phyloP scores from a whole-genome alignment of 2,113 vertebrate genomes.

The Conger conger region DNA sequence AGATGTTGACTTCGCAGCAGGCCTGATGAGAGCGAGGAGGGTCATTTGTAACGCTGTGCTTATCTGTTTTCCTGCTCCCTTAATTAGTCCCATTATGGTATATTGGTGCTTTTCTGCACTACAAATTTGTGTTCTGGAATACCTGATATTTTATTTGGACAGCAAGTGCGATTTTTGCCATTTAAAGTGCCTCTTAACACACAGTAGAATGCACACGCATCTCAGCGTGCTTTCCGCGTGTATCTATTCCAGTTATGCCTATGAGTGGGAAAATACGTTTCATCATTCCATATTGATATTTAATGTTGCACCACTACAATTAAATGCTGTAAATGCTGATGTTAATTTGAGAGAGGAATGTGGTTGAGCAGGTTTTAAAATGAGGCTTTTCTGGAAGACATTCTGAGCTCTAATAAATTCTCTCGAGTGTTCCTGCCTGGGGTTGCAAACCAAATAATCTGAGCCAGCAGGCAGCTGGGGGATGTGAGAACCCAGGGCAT shows the following conservation, averaged over 20 bases:
- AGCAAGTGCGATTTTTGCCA: background rate
- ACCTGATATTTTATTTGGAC: background rate
- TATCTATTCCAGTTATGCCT: background rate
- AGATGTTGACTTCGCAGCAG: background rate
- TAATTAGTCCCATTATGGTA: slow-evolving; percentile 6
- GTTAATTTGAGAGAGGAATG: background rate
- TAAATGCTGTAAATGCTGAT: background rate
- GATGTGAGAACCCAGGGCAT: background rate
- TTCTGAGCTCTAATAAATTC: background rate
- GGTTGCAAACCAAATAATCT: background rate
- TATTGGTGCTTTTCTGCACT: background rate
- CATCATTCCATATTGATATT: background rate
- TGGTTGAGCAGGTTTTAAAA: background rate
- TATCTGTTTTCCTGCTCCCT: background rate
- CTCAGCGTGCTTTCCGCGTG: background rate
- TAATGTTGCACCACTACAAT: background rate
- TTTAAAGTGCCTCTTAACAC: background rate
- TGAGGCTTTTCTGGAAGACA: background rate
- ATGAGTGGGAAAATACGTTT: background rate
- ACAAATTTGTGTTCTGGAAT: background rate
- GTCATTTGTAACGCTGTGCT: background rate
- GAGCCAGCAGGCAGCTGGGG: background rate
- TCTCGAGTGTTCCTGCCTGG: background rate
- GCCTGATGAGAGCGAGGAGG: background rate
- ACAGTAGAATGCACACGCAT: background rate